Percentiles rank a stretch among this genome's conserved stretches.
Evolutionary conservation across 37 sponge, comb jelly and placozoan genomes (phyloP).

Genomic region (Trichoplax adhaerens): DNA sequence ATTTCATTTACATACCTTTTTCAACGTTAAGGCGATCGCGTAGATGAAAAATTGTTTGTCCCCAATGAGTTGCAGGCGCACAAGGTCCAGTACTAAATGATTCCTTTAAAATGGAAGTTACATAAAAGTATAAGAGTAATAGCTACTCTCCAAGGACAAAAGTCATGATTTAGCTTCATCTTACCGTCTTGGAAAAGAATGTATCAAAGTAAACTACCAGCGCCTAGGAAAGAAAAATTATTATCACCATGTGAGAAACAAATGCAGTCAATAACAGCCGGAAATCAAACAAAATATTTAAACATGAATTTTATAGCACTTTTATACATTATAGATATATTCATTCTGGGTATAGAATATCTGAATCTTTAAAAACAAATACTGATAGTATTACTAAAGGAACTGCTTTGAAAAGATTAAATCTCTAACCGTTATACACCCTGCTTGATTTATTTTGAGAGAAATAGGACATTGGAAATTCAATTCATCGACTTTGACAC

Average conservation of each 20-base stretch:
- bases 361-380: too few relatives aligned
- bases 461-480: constrained; percentile 32
- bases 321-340: too few relatives aligned
- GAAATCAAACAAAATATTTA: too few relatives aligned
- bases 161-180: constrained; percentile 15
- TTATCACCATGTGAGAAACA: neutral
- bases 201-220: constrained; percentile 50
- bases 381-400: too few relatives aligned
- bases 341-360: too few relatives aligned
- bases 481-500: constrained; percentile 16
- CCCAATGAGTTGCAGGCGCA: constrained; percentile 60
- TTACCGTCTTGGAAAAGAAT: too few relatives aligned
- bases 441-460: constrained; percentile 19
- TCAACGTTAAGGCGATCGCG: constrained; percentile 23
- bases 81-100: constrained; percentile 34
- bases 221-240: constrained; percentile 17
- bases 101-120: too few relatives aligned
- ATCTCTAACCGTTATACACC: neutral
- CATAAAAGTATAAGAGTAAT: too few relatives aligned
- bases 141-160: too few relatives aligned
- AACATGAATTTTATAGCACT: too few relatives aligned
- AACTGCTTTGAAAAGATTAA: too few relatives aligned
- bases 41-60: constrained; percentile 51
- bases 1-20: constrained; percentile 27
- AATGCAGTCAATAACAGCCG: neutral